Evolutionary conservation across 2,888 invertebrate species (phyloP).

Genomic region (Papilio elwesi): DNA sequence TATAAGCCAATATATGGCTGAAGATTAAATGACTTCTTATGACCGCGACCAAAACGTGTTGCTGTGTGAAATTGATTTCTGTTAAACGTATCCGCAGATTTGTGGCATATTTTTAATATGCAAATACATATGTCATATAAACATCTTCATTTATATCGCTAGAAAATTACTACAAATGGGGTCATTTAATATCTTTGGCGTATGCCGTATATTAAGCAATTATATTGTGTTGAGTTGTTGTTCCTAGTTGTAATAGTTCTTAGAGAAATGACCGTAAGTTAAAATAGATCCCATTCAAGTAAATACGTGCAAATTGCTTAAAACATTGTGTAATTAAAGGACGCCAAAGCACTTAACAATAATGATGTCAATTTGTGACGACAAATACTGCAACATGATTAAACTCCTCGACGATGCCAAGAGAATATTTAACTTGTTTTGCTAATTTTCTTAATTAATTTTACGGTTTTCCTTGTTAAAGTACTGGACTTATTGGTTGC

Average conservation of each 20-base stretch:
- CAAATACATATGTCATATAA: neutral
- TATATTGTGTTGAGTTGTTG: constrained; percentile 70
- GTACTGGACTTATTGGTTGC: neutral
- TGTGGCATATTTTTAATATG: neutral
- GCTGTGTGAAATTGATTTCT: no score
- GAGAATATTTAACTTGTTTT: constrained; percentile 12
- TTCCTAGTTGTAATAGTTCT: constrained; percentile 63
- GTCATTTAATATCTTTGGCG: constrained; percentile 55
- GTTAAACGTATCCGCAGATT: no score
- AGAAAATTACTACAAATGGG: neutral
- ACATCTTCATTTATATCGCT: neutral
- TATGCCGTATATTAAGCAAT: constrained; percentile 72
- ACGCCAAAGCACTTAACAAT: constrained; percentile 31
- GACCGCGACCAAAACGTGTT: no score
- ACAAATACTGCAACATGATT: constrained; percentile 8
- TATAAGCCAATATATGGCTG: no score
- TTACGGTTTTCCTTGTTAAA: constrained; percentile 17
- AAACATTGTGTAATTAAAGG: constrained; percentile 49
- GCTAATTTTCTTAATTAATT: constrained; percentile 4
- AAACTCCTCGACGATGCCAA: constrained; percentile 4
- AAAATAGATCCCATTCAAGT: constrained; percentile 59
- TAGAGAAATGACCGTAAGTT: constrained; percentile 57
- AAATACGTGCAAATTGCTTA: constrained; percentile 57
- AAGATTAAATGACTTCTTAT: no score
- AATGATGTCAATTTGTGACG: constrained; percentile 30